Conservation (phyloP, 2,888 invertebrate genomes). For the Drosophila mimetica region DNA sequence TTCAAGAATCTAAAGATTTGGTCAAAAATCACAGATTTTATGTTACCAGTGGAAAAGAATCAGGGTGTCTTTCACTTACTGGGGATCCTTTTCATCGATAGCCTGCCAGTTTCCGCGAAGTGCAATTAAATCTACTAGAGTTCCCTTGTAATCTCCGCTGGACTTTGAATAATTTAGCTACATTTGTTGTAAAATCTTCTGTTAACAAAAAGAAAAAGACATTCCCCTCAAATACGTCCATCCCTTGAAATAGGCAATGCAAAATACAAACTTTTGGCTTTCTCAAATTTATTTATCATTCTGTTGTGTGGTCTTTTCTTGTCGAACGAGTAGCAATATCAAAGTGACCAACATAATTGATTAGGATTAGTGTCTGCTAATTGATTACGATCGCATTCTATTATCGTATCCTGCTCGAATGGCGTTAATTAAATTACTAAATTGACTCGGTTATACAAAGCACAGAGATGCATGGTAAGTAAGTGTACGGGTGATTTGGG, state of each 20-base stretch:
- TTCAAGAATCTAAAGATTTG: too few species aligned
- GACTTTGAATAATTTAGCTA: too few species aligned
- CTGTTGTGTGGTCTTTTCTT: constrained; percentile 47
- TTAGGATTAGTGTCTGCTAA: constrained; percentile 72
- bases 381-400: constrained; percentile 51
- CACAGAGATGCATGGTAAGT: constrained; percentile 61
- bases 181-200: too few species aligned
- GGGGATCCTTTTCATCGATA: too few species aligned
- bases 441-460: constrained; percentile 78
- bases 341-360: constrained; percentile 56
- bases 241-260: neutral
- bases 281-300: constrained; percentile 48
- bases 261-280: constrained; percentile 40
- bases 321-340: constrained; percentile 68
- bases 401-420: constrained; percentile 35
- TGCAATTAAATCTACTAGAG: too few species aligned
- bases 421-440: constrained; percentile 75
- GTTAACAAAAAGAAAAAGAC: neutral
- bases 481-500: constrained; percentile 28
- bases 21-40: too few species aligned
- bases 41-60: too few species aligned
- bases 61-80: too few species aligned
- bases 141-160: too few species aligned
- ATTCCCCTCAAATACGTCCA: neutral
- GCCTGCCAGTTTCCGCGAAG: too few species aligned